Evolutionary conservation across 2,113 vertebrate genomes (phyloP), one percentile per base, ranked within the genome.

Genomic region (Pteropus alecto): DNA sequence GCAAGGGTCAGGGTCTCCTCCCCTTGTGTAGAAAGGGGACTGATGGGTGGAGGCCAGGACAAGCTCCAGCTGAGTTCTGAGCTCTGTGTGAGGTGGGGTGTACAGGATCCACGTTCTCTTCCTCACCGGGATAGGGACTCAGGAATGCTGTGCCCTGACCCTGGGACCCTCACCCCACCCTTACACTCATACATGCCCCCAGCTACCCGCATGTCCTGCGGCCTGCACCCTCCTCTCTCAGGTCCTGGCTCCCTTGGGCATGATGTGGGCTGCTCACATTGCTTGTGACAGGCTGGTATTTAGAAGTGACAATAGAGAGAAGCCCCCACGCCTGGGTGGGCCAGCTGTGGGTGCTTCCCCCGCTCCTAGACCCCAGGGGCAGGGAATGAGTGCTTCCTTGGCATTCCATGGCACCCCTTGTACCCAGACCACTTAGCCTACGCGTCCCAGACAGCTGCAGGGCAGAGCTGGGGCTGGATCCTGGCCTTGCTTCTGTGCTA

Each of bases 281-380:
- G 21, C 5, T 6, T 24, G 56, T 13, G 78, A 92, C 93, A 95
- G 91, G 84, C 93, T 90, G 81, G 54, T 46, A 11, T 61, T 33
- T 56, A 85, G 71, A 76, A 41, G 68, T 81, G 87, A 85, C 38
- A 18, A 8, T 3, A 38, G 28, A 96, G 73, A 90, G 71, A 84
- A 30, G 33, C 38, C 61, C 46, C 43, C 13, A 0, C 11, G 16
- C 35, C 51, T 8, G 33, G 43, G 61, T 6, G 79, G 71, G 28
- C 83, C 35, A 51, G 67, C 46, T 56, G n/a, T 68, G 51, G 67
- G 24, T 15, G 28, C 58, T 63, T 11, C 5, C 5, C 11, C 5
- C 18, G 38, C 76, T 63, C 33, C 28, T 15, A 41, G 84, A 61
- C 78, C 70, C 38, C 48, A 41, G 77, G 61, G 70, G 3, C 22